phyloP scores from a whole-genome alignment of 1,140 invertebrate genomes.

The Tetragnatha versicolor region DNA sequence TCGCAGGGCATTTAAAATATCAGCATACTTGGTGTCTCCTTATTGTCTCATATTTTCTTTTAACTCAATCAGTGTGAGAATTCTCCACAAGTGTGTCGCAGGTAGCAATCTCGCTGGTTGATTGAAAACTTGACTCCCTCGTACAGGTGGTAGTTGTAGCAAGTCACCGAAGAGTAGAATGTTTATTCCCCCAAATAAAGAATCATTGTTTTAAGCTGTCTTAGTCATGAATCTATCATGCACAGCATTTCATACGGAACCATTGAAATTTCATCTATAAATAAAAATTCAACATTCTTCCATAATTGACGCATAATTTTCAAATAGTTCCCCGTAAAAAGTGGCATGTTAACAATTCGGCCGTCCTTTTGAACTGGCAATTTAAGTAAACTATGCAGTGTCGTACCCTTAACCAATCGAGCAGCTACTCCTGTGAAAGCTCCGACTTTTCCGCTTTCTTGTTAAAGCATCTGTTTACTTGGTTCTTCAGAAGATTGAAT shows the following conservation, averaged over 20 bases:
- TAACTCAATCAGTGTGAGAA: background rate
- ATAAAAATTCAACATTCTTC: constrained; percentile 62
- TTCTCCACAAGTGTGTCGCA: background rate
- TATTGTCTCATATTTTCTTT: constrained; percentile 16
- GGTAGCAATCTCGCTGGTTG: background rate
- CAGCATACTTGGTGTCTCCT: constrained; percentile 44
- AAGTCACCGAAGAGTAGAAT: constrained; percentile 39
- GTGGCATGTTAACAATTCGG: background rate
- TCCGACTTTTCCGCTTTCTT: constrained; percentile 45
- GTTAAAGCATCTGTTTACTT: background rate
- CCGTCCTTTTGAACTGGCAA: constrained; percentile 57
- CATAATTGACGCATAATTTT: constrained; percentile 61
- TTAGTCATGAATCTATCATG: constrained; percentile 62
- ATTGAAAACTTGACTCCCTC: constrained; percentile 1
- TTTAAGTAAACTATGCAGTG: constrained; percentile 61
- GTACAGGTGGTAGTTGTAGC: constrained; percentile 17
- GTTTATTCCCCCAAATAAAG: constrained; percentile 60
- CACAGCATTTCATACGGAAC: constrained; percentile 59
- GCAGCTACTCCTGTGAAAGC: constrained; percentile 63
- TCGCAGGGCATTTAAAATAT: constrained; percentile 54
- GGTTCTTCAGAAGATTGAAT: background rate
- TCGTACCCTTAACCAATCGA: constrained; percentile 60
- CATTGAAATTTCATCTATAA: constrained; percentile 65
- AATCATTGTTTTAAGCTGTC: constrained; percentile 59
- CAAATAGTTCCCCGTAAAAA: constrained; percentile 61